Evolutionary conservation across 37 sponge, comb jelly and placozoan species (phyloP), one percentile per base, ranked within the genome.

Genomic region (Oopsacas minuta): DNA sequence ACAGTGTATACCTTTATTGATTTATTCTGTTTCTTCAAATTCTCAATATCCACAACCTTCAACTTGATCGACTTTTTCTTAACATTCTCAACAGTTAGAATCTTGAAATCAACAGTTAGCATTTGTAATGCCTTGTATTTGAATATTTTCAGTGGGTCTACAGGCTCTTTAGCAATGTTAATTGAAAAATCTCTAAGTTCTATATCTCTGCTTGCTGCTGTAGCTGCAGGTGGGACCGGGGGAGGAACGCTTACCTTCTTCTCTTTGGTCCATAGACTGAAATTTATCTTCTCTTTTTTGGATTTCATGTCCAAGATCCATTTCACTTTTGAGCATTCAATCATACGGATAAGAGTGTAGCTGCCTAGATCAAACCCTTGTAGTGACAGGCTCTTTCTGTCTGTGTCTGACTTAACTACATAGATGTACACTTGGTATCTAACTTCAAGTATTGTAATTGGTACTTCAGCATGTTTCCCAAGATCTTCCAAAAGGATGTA

Each of bases 381-480:
- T 5, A 25, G 75, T 7, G 75, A 61, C 30, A 61, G 75, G 28
- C 20, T 20, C 28, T 5, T 61, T 61, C 22, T 61, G 22, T 61
- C 75, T 34, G 20, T 61, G 75, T 61, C 75, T 10, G 75, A 61
- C 75, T 61, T 61, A 34, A 61, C 75, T 32, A 25, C 75, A 12
- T 61, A 61, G 28, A 61, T 61, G 22, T 61, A 61, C 75, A 61
- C 75, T 61, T 61, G 75, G 75, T 61, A 61, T 61, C 32, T 61
- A 3, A 34, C 28, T 12, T 61, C 75, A 10, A 61, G 30, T 61
- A 61, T 34, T n/a, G 22, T 34, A 10, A 61, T 61, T n/a, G 75
- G 75, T 32, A 61, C 28, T 32, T n/a, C 30, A 34, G 75, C 75
- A 12, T 61, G 28, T n/a, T 61, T n/a, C 75, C 75, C 75, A 12